Percentiles rank a stretch among this genome's conserved stretches.
Conservation (phyloP, 2,888 invertebrate species). For the Congeria kusceri region DNA sequence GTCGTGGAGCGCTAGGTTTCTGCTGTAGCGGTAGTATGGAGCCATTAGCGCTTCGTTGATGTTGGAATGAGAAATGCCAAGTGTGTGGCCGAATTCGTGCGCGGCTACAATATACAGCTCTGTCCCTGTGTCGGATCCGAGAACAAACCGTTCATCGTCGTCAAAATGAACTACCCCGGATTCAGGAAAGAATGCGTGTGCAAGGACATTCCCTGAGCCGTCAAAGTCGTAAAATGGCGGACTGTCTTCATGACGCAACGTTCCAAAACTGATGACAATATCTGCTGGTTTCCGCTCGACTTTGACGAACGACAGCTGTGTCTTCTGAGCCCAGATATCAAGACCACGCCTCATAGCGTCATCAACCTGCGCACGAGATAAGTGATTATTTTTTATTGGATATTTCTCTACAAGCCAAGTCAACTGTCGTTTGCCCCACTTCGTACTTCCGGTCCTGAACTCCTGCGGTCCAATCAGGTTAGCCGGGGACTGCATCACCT, state of each 20-base stretch:
- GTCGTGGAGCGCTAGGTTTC: constrained; percentile 38
- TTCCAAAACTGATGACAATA: constrained; percentile 47
- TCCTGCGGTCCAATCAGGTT: constrained; percentile 41
- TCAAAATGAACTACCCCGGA: constrained; percentile 57
- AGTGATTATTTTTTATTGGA: background rate
- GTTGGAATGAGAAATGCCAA: constrained; percentile 59
- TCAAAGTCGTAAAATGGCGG: constrained; percentile 56
- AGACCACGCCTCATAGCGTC: constrained; percentile 53
- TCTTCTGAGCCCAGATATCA: constrained; percentile 49
- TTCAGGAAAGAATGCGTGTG: constrained; percentile 61
- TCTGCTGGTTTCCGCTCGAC: constrained; percentile 21
- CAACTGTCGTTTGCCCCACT: constrained; percentile 39
- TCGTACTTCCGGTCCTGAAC: constrained; percentile 38
- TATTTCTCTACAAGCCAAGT: constrained; percentile 52
- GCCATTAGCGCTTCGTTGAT: constrained; percentile 55
- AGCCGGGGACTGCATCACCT: constrained; percentile 34
- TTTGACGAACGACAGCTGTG: constrained; percentile 34
- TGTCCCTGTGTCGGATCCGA: constrained; percentile 26
- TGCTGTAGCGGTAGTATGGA: constrained; percentile 51
- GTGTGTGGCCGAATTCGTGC: constrained; percentile 62
- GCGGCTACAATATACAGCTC: constrained; percentile 63
- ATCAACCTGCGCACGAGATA: constrained; percentile 32
- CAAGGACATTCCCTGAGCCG: constrained; percentile 46
- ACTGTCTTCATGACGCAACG: constrained; percentile 17
- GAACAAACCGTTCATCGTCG: constrained; percentile 56